A percentile compares a stretch with the other conserved stretches of the same genome.
Conservation (phyloP, 2,888 invertebrate species). For the Plagodis dolabraria region DNA sequence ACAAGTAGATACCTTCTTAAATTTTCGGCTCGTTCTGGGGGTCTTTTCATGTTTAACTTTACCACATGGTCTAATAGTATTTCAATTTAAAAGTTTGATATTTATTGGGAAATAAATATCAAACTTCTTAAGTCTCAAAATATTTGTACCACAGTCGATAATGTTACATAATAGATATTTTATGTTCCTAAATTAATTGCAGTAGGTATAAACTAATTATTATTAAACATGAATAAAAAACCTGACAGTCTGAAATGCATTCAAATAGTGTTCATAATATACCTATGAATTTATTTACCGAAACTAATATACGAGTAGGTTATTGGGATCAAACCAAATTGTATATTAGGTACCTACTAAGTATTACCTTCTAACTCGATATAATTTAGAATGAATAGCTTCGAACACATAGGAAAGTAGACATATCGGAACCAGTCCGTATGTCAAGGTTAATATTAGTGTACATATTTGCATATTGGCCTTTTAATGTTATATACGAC, state of each 20-base stretch:
- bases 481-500: slow-evolving; percentile 54
- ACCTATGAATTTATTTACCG: neutral
- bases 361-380: slow-evolving; percentile 24
- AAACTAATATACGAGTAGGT: slow-evolving; percentile 13
- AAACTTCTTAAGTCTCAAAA: too few species aligned
- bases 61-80: too few species aligned
- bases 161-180: too few species aligned
- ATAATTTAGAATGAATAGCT: slow-evolving; percentile 34
- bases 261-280: neutral
- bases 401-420: slow-evolving; percentile 34
- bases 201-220: too few species aligned
- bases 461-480: slow-evolving; percentile 66
- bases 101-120: too few species aligned
- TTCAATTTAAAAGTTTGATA: too few species aligned
- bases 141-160: too few species aligned
- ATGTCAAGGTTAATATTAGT: slow-evolving; percentile 72
- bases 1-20: too few species aligned
- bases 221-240: too few species aligned
- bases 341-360: neutral
- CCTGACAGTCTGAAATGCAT: neutral
- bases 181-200: too few species aligned
- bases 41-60: too few species aligned
- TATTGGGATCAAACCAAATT: slow-evolving; percentile 15
- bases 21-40: too few species aligned
- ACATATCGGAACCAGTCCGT: slow-evolving; percentile 47